phyloP scores from a whole-genome alignment of 2,113 vertebrate species.

The Oceanodroma tethys region DNA sequence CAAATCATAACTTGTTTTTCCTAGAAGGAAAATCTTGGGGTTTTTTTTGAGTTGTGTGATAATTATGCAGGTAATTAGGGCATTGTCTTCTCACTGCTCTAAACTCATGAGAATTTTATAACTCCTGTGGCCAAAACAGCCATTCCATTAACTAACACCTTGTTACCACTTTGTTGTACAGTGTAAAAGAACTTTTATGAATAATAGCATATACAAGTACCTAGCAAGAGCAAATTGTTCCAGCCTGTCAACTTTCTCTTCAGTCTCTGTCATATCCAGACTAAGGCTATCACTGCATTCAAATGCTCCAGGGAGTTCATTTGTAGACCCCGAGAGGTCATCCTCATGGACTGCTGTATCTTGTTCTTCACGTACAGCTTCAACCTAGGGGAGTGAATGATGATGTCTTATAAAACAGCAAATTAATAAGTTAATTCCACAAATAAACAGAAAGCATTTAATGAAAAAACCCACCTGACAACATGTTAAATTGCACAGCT shows the following conservation, averaged over 20 bases:
- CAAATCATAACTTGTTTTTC: background rate
- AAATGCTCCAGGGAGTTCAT: constrained; percentile 81
- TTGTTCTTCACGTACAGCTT: constrained; percentile 79
- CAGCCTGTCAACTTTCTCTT: constrained; percentile 77
- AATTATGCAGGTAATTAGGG: background rate
- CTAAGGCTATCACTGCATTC: constrained; percentile 80
- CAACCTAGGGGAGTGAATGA: constrained; percentile 61
- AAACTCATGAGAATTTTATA: background rate
- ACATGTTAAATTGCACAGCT: background rate
- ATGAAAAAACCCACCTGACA: background rate
- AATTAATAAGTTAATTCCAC: background rate
- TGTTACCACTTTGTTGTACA: background rate
- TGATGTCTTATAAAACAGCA: constrained; percentile 15
- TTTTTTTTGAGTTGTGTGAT: background rate
- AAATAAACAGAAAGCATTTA: background rate
- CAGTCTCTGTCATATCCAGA: constrained; percentile 78
- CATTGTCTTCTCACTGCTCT: background rate
- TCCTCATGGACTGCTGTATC: constrained; percentile 79
- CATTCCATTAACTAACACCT: background rate
- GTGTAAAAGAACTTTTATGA: background rate
- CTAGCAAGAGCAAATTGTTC: constrained; percentile 83
- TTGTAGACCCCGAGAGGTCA: constrained; percentile 82
- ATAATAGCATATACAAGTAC: constrained; percentile 56
- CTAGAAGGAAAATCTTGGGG: background rate
- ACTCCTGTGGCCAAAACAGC: background rate